phyloP scores from a whole-genome alignment of 2,888 invertebrate species.

The Neoascia interrupta region DNA sequence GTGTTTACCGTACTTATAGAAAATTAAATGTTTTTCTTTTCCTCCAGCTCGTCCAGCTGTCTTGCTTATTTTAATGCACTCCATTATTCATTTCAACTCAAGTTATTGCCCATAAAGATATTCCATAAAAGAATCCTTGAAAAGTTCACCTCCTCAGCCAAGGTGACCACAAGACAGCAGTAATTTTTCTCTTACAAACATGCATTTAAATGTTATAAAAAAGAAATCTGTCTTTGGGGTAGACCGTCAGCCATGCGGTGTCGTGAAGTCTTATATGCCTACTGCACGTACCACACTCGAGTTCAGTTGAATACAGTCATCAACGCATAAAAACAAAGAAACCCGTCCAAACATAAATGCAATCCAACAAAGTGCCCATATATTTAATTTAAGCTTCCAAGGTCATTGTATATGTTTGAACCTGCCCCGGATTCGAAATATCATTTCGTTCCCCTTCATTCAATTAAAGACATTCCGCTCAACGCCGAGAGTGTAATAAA shows the following conservation, averaged over 20 bases:
- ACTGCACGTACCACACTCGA: background rate
- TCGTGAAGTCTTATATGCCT: background rate
- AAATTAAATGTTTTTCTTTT: too few relatives aligned
- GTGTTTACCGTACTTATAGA: too few relatives aligned
- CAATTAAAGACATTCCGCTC: conserved; percentile 16
- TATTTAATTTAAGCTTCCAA: conserved; percentile 21
- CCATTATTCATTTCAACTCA: too few relatives aligned
- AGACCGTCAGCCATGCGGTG: background rate
- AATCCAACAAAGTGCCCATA: conserved; percentile 29
- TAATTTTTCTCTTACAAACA: background rate
- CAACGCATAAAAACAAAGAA: background rate
- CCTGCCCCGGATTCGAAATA: background rate
- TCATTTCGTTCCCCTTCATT: conserved; percentile 1
- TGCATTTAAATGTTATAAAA: background rate
- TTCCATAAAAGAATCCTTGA: background rate
- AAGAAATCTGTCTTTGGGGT: background rate
- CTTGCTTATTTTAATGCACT: too few relatives aligned
- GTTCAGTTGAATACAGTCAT: background rate
- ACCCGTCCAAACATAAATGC: background rate
- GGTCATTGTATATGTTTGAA: background rate
- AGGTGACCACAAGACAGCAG: background rate
- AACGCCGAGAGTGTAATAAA: conserved; percentile 13
- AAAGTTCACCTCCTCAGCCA: conserved; percentile 6
- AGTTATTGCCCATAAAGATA: background rate
- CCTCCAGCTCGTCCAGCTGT: too few relatives aligned